Evolutionary conservation across 2,888 invertebrate genomes (phyloP).

Genomic region (Macaria notata): DNA sequence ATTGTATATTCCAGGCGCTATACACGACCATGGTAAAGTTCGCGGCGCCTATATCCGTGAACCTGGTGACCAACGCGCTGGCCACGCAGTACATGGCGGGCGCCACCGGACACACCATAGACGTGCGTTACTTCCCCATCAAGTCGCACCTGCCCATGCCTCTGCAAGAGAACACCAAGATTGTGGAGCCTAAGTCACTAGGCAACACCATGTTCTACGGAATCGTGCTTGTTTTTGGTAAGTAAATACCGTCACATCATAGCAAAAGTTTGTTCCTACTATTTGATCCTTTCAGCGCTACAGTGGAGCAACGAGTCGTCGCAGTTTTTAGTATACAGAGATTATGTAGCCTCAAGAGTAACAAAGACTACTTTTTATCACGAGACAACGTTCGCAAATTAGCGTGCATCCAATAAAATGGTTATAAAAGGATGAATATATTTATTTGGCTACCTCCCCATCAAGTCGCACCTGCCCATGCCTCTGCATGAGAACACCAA

Average conservation of each 20-base stretch:
- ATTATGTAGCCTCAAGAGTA: too few relatives aligned
- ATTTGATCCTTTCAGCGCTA: too few relatives aligned
- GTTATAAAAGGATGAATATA: too few relatives aligned
- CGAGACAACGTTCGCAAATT: too few relatives aligned
- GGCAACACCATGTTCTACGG: slow-evolving; percentile 35
- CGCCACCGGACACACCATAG: slow-evolving; percentile 37
- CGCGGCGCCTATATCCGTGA: slow-evolving; percentile 78
- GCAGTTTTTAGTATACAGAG: too few relatives aligned
- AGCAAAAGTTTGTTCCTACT: too few relatives aligned
- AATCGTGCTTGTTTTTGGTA: slow-evolving; percentile 39
- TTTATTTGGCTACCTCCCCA: slow-evolving; percentile 42
- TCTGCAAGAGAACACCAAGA: not conserved
- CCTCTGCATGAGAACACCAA: too few relatives aligned
- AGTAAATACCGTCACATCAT: slow-evolving; percentile 27
- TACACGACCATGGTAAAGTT: slow-evolving; percentile 79
- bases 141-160: not conserved
- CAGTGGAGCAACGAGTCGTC: too few relatives aligned
- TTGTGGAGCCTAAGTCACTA: slow-evolving; percentile 34
- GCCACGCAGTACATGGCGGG: slow-evolving; percentile 36
- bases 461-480: not conserved
- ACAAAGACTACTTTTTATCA: too few relatives aligned
- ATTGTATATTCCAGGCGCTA: slow-evolving; percentile 46
- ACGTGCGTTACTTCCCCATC: slow-evolving; percentile 45
- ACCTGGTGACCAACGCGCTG: slow-evolving; percentile 71
- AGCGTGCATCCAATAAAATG: too few relatives aligned